phyloP scores from a whole-genome alignment of 2,888 invertebrate genomes.

The Tetramorium bicarinatum region DNA sequence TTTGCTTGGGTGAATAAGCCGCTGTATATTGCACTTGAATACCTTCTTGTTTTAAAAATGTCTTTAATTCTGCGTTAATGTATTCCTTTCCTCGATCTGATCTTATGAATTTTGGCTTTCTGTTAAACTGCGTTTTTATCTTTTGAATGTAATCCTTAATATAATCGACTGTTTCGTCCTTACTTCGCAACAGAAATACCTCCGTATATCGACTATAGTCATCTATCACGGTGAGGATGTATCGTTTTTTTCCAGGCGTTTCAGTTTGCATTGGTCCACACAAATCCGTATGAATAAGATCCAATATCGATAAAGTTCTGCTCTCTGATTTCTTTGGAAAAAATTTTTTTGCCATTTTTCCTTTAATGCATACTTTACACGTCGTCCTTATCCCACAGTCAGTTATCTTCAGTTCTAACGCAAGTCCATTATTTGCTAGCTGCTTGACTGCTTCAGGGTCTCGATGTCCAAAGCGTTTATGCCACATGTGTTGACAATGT shows the following conservation, averaged over 20 bases:
- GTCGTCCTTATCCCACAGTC: not conserved
- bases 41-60: constrained; percentile 68
- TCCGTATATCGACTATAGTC: constrained; percentile 59
- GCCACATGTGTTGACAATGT: not conserved
- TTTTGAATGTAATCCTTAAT: not conserved
- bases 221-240: constrained; percentile 67
- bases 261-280: constrained; percentile 72
- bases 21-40: constrained; percentile 69
- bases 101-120: not conserved
- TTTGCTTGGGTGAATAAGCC: constrained; percentile 58
- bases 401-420: not conserved
- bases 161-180: not conserved
- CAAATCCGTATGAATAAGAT: constrained; percentile 65
- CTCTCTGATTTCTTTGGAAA: constrained; percentile 62
- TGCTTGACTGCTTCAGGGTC: not conserved
- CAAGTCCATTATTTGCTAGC: not conserved
- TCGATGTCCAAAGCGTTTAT: not conserved
- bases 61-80: not conserved
- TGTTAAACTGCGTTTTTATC: not conserved
- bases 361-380: constrained; percentile 65
- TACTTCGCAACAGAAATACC: constrained; percentile 49
- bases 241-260: constrained; percentile 65
- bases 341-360: constrained; percentile 68
- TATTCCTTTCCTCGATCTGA: constrained; percentile 14
- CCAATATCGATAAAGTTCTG: constrained; percentile 62